These are phyloP conservation scores for Melipona beecheii DNA, from an alignment of 2,888 invertebrate species.

Conservation along the genomic window DNA sequence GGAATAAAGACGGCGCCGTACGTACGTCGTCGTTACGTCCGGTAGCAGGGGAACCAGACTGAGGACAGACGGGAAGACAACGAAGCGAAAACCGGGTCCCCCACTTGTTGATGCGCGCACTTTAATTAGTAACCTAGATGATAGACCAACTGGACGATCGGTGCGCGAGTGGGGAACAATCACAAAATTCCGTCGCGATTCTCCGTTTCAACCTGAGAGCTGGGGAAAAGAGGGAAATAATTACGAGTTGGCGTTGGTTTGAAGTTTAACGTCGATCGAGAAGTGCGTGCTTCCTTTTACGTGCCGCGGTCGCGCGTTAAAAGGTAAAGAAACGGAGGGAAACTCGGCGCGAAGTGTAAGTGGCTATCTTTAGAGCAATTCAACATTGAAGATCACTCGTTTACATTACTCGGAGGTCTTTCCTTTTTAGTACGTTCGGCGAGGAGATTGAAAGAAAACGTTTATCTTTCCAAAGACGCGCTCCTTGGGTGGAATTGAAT, in stretches of 20 bases:
- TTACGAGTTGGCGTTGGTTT: not conserved
- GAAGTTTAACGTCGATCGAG: not conserved
- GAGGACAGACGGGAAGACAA: conserved; percentile 51
- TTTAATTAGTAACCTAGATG: conserved; percentile 65
- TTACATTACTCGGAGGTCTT: not conserved
- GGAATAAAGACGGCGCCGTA: conserved; percentile 22
- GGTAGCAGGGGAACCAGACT: conserved; percentile 25
- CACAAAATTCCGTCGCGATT: not conserved
- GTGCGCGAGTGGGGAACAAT: conserved; percentile 20
- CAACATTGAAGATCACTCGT: not conserved
- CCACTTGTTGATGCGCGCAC: conserved; percentile 51
- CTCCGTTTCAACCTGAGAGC: too few relatives aligned
- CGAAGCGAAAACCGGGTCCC: conserved; percentile 51
- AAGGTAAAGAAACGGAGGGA: not conserved
- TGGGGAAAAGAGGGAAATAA: too few relatives aligned
- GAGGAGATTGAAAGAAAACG: not conserved
- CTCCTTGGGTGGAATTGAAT: not conserved
- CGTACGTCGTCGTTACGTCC: conserved; percentile 15
- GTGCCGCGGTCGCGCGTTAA: not conserved
- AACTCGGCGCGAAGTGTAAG: not conserved
- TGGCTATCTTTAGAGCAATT: not conserved
- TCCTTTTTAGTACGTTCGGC: not conserved
- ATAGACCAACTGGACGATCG: conserved; percentile 36
- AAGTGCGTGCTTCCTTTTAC: not conserved
- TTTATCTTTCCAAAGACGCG: not conserved